Evolutionary conservation across 1,140 invertebrate genomes (phyloP).

Genomic region (Luehdorfia chinensis): DNA sequence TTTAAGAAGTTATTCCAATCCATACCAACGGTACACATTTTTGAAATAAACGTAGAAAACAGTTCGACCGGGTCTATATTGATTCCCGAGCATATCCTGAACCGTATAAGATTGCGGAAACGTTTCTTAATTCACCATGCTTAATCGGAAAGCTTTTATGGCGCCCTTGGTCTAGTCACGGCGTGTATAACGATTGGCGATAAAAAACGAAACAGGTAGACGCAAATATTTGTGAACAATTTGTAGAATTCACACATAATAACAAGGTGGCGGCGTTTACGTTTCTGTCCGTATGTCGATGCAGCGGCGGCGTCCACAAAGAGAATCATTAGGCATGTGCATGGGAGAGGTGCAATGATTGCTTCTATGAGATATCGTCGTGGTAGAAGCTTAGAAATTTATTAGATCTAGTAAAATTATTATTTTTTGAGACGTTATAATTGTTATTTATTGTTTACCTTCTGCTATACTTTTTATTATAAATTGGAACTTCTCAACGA

Average conservation of each 20-base stretch:
- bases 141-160: slow-evolving; percentile 53
- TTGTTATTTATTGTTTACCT: slow-evolving; percentile 1
- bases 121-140: slow-evolving; percentile 43
- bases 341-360: slow-evolving; percentile 52
- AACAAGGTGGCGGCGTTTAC: slow-evolving; percentile 51
- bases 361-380: slow-evolving; percentile 41
- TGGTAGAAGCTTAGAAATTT: slow-evolving; percentile 8
- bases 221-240: slow-evolving; percentile 76
- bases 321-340: slow-evolving; percentile 51
- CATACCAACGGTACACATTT: no score
- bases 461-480: not conserved
- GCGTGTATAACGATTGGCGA: slow-evolving; percentile 56
- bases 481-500: no score
- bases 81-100: not conserved
- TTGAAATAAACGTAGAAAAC: no score
- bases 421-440: slow-evolving; percentile 9
- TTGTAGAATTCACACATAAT: slow-evolving; percentile 76
- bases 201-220: slow-evolving; percentile 71
- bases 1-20: no score
- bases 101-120: slow-evolving; percentile 5
- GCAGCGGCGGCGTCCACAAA: slow-evolving; percentile 53
- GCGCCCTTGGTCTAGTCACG: slow-evolving; percentile 58
- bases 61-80: no score
- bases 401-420: slow-evolving; percentile 10
- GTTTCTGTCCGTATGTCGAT: slow-evolving; percentile 34